These are phyloP conservation scores for Entelurus aequoreus DNA, from an alignment of 2,113 vertebrate species.

Conservation along the genomic window DNA sequence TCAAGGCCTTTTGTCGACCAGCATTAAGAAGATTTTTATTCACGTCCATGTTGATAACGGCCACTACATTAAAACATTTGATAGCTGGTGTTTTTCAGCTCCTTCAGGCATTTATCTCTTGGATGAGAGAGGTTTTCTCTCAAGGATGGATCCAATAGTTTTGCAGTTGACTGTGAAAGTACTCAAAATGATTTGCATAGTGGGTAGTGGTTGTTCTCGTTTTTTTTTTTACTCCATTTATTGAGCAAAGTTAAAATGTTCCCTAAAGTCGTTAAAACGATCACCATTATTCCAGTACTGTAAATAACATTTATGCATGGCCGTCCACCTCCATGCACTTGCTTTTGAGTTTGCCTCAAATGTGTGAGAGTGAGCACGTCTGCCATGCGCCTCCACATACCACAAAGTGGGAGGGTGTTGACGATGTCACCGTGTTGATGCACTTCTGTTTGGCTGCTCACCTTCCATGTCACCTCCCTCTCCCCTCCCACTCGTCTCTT, in stretches of 20 bases:
- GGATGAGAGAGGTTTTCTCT: conserved; percentile 18
- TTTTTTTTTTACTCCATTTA: conserved; percentile 12
- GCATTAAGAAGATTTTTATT: conserved; percentile 4
- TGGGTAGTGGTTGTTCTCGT: conserved; percentile 9
- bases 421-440: conserved; percentile 53
- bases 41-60: neutral
- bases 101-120: conserved; percentile 11
- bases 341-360: conserved; percentile 35
- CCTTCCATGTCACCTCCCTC: conserved; percentile 54
- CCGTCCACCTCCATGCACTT: conserved; percentile 3
- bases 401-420: conserved; percentile 39
- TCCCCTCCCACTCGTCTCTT: conserved; percentile 49
- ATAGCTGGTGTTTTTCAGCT: conserved; percentile 4
- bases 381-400: conserved; percentile 24
- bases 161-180: conserved; percentile 16
- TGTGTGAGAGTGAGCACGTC: conserved; percentile 26
- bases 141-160: conserved; percentile 7
- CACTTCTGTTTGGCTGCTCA: conserved; percentile 60
- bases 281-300: conserved; percentile 8
- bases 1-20: conserved; percentile 15
- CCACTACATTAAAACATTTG: conserved; percentile 9
- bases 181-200: conserved; percentile 6
- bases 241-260: neutral
- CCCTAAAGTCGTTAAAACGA: neutral
- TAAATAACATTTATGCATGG: neutral